Evolutionary conservation across 2,113 vertebrate genomes (phyloP), one percentile per base, ranked within the genome.

Genomic region (Vanacampus margaritifer): DNA sequence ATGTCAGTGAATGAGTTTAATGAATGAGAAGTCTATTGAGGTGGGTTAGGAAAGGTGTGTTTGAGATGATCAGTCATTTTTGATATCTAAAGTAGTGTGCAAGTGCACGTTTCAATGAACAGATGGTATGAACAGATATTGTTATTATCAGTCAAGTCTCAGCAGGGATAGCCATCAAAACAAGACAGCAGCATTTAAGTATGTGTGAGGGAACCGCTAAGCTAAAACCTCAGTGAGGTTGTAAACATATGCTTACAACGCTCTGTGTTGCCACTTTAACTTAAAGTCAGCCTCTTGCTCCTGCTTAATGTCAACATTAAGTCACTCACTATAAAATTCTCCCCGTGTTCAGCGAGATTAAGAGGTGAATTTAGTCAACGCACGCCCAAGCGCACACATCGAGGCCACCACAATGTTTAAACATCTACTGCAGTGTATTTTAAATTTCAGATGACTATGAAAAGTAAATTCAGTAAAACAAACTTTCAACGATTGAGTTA

Each of bases 401-500:
- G 1, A 60, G 58, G 36, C 19, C 58, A 14, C 54, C 32, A 35
- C 12, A 3, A n/a, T 36, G 58, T 75, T 67, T 28, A 74, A 72
- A 75, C 23, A 37, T 63, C 57, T 65, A 69, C 58, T 58, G 70
- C 32, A 69, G 17, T 24, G n/a, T 11, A 51, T 23, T 79, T 80
- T 67, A 65, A 73, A 85, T 79, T 74, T 64, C 14, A 67, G 56
- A 69, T 71, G 64, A 81, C 71, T 65, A 17, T 67, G 46, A 62
- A 75, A 72, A 84, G 76, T 56, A 75, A 71, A 84, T 79, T 65
- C 78, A 78, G 72, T 71, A 58, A 85, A 82, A 85, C 61, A 74
- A 60, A 82, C 77, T 82, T 11, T 1, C 67, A 69, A 28, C 80
- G 83, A 84, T 84, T 80, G 68, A 68, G 68, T 83, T 86, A 79